Conservation (phyloP, 2,113 vertebrate genomes). For the Heloderma charlesbogerti region DNA sequence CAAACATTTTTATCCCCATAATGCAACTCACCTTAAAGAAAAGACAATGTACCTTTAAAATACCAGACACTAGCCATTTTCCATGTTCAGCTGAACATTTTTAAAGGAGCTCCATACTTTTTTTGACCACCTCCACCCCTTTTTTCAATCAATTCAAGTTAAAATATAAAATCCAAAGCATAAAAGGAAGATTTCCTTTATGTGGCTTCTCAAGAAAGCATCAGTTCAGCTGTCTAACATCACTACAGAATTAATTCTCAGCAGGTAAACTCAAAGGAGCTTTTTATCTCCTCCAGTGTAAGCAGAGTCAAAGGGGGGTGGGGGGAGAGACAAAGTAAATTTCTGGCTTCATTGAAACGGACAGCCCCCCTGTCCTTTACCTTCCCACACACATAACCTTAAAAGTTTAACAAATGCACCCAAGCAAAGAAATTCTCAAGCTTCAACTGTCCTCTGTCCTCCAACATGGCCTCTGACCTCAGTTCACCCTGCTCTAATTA, state of each 20-base stretch:
- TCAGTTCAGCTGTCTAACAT: not conserved
- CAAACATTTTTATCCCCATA: not conserved
- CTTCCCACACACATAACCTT: not conserved
- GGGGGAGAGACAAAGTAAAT: not conserved
- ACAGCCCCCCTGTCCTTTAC: conserved; percentile 14
- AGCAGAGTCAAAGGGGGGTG: not conserved
- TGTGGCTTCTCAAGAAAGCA: not conserved
- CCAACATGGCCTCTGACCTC: not conserved
- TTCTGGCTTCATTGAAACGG: not conserved
- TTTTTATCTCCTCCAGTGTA: not conserved
- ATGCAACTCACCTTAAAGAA: not conserved
- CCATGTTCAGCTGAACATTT: not conserved
- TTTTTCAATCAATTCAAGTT: not conserved
- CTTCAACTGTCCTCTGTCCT: not conserved
- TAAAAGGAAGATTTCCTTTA: not conserved
- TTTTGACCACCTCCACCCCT: not conserved
- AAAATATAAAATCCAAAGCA: not conserved
- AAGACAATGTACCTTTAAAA: not conserved
- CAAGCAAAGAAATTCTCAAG: not conserved
- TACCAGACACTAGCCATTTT: not conserved
- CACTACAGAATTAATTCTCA: not conserved
- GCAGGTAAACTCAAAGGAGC: not conserved
- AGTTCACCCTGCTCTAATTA: conserved; percentile 15
- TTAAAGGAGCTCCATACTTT: not conserved
- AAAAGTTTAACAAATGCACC: not conserved